These are phyloP conservation scores for Leptoteleia sp. DNA, from an alignment of 1,140 invertebrate species.

Conservation along the genomic window DNA sequence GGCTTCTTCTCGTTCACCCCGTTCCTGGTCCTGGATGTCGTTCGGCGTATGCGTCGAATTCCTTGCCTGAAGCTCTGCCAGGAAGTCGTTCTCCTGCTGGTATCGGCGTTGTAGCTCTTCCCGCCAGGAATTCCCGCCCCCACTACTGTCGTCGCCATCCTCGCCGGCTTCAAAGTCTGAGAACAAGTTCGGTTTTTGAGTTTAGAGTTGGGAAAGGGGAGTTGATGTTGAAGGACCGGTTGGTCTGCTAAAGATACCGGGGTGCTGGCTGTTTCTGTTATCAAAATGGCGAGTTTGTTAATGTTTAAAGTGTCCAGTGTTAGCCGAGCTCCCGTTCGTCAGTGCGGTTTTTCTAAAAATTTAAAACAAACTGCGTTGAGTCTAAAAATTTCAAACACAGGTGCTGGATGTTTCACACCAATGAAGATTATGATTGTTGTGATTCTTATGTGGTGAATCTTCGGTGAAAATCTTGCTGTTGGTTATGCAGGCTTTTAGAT, in stretches of 20 bases:
- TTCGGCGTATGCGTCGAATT: constrained; percentile 71
- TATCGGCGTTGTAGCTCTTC: constrained; percentile 85
- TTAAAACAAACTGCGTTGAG: constrained; percentile 16
- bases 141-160: constrained; percentile 82
- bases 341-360: constrained; percentile 48
- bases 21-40: constrained; percentile 68
- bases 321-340: constrained; percentile 28
- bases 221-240: constrained; percentile 1
- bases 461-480: no score
- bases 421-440: neutral
- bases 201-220: constrained; percentile 2
- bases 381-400: no score
- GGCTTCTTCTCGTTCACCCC: constrained; percentile 78
- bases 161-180: constrained; percentile 81
- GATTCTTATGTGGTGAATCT: neutral
- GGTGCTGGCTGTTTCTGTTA: constrained; percentile 14
- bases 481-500: no score
- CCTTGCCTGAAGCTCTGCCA: constrained; percentile 83
- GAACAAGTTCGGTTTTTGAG: constrained; percentile 63
- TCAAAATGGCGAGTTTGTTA: constrained; percentile 34
- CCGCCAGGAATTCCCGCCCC: constrained; percentile 82
- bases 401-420: no score
- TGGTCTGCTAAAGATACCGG: neutral
- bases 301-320: constrained; percentile 33
- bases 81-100: constrained; percentile 85